phyloP scores from a whole-genome alignment of 2,113 vertebrate species.

The Tachysurus vachellii region DNA sequence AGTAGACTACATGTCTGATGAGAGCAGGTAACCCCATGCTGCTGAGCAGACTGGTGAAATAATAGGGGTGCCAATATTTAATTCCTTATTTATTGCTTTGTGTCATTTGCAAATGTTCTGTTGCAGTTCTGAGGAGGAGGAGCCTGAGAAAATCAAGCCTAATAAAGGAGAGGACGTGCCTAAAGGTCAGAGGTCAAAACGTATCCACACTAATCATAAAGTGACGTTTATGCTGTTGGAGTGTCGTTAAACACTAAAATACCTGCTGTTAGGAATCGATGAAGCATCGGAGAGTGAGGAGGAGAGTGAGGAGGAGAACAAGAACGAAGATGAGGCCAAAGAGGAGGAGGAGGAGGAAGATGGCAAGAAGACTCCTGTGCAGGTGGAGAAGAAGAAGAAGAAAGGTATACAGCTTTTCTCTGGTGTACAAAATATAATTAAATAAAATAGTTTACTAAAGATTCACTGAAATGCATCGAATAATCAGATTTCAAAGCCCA shows the following conservation, averaged over 20 bases:
- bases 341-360: constrained; percentile 92
- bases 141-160: constrained; percentile 74
- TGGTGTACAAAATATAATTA: neutral
- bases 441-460: neutral
- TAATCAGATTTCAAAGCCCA: neutral
- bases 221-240: neutral
- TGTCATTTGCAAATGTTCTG: neutral
- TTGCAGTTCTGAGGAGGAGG: constrained; percentile 80
- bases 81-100: neutral
- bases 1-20: constrained; percentile 92
- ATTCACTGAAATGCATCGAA: neutral
- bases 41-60: neutral
- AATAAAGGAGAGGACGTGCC: constrained; percentile 80
- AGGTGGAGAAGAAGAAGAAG: constrained; percentile 84
- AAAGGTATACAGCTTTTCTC: constrained; percentile 71
- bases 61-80: neutral
- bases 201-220: neutral
- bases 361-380: constrained; percentile 82
- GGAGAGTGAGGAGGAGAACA: constrained; percentile 90
- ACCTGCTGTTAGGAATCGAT: constrained; percentile 75
- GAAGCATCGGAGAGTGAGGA: constrained; percentile 88
- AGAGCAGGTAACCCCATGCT: constrained; percentile 77
- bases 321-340: constrained; percentile 80
- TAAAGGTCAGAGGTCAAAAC: constrained; percentile 73
- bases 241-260: neutral